phyloP scores from a whole-genome alignment of 2,113 vertebrate species.

The Eupsittula cactorum region DNA sequence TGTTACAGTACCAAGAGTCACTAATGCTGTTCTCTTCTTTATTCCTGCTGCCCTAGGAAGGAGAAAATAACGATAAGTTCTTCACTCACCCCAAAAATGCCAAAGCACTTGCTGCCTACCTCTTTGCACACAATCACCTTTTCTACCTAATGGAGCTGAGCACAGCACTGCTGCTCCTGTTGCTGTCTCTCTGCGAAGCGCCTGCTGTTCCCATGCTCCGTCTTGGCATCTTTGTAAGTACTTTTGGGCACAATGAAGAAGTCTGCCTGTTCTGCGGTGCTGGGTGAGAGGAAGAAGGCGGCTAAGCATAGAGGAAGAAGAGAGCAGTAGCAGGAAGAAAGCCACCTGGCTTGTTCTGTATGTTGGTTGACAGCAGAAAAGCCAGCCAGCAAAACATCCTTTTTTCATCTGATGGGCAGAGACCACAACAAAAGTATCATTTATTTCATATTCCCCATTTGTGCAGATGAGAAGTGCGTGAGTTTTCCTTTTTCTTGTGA shows the following conservation, averaged over 20 bases:
- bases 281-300: not conserved
- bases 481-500: not conserved
- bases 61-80: constrained; percentile 98
- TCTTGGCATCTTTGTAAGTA: constrained; percentile 91
- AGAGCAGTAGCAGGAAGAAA: not conserved
- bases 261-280: not conserved
- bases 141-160: constrained; percentile 98
- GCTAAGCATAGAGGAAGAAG: not conserved
- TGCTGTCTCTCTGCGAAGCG: constrained; percentile 94
- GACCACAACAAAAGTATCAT: not conserved
- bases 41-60: constrained; percentile 81
- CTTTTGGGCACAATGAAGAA: not conserved
- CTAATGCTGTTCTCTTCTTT: not conserved
- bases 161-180: constrained; percentile 88
- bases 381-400: not conserved
- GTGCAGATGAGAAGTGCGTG: not conserved
- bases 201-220: constrained; percentile 92
- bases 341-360: not conserved
- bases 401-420: not conserved
- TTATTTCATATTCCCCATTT: accelerated
- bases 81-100: constrained; percentile 94
- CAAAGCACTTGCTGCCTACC: constrained; percentile 91
- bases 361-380: not conserved
- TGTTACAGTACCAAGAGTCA: not conserved
- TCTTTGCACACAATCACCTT: constrained; percentile 95